A percentile compares a stretch with the other conserved stretches of the same genome.
These are phyloP conservation scores for Heliconius himera DNA, from an alignment of 1,140 invertebrate species.

Conservation along the genomic window DNA sequence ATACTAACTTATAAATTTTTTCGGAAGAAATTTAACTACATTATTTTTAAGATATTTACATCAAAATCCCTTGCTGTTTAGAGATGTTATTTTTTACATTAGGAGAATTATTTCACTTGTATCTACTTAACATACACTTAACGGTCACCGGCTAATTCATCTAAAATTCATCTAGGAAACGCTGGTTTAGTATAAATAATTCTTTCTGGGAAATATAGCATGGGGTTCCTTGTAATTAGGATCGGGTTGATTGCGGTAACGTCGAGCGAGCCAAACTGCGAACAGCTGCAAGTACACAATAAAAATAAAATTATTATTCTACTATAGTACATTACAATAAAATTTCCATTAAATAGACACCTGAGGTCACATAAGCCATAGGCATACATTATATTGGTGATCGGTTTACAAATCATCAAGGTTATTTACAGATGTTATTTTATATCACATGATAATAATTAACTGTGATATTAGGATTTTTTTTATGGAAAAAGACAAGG, in stretches of 20 bases:
- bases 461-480: too few species aligned
- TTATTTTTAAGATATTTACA: constrained; percentile 25
- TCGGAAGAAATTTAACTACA: neutral
- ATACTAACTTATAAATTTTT: neutral
- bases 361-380: too few species aligned
- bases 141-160: neutral
- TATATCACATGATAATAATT: too few species aligned
- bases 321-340: neutral
- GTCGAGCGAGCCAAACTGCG: constrained; percentile 87
- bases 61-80: constrained; percentile 1
- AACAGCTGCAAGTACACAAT: constrained; percentile 83
- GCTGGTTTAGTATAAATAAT: constrained; percentile 78
- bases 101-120: constrained; percentile 7
- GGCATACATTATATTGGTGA: too few species aligned
- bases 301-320: constrained; percentile 6
- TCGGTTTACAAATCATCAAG: too few species aligned
- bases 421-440: too few species aligned
- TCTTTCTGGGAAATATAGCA: constrained; percentile 86
- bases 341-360: neutral
- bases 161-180: constrained; percentile 28
- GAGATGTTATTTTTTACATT: neutral
- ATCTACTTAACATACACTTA: neutral
- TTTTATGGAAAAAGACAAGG: too few species aligned
- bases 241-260: constrained; percentile 89
- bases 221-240: constrained; percentile 86